phyloP scores from a whole-genome alignment of 2,888 invertebrate genomes.

The Miltochrista miniata region DNA sequence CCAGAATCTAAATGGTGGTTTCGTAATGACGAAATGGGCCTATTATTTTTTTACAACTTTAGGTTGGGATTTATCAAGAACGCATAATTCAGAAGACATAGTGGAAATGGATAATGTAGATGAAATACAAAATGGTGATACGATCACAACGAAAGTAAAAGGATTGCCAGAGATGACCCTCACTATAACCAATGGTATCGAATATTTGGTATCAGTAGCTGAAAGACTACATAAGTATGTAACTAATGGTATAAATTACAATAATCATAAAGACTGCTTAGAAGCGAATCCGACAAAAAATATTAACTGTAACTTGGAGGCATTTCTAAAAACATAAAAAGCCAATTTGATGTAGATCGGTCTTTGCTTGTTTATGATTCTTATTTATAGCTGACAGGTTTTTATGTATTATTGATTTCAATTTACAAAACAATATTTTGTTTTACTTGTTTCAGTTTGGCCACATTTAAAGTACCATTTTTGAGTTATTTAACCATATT shows the following conservation, averaged over 20 bases:
- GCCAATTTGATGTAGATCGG: no score
- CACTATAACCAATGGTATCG: slow-evolving; percentile 60
- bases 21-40: no score
- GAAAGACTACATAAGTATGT: slow-evolving; percentile 70
- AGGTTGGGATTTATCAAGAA: slow-evolving; percentile 8
- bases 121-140: slow-evolving; percentile 41
- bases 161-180: slow-evolving; percentile 63
- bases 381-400: no score
- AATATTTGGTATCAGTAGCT: slow-evolving; percentile 58
- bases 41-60: no score
- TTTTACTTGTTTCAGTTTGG: slow-evolving; percentile 58
- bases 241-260: not conserved
- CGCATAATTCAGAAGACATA: slow-evolving; percentile 18
- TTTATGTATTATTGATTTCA: no score
- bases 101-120: slow-evolving; percentile 14
- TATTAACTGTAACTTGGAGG: no score
- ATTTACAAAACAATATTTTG: not conserved
- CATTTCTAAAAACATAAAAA: no score
- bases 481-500: slow-evolving; percentile 63
- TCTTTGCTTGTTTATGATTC: no score
- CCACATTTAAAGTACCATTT: slow-evolving; percentile 70
- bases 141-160: slow-evolving; percentile 54
- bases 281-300: no score
- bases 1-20: no score
- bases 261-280: no score